phyloP scores from a whole-genome alignment of 1,140 invertebrate genomes.

The Macrostomum lignano region DNA sequence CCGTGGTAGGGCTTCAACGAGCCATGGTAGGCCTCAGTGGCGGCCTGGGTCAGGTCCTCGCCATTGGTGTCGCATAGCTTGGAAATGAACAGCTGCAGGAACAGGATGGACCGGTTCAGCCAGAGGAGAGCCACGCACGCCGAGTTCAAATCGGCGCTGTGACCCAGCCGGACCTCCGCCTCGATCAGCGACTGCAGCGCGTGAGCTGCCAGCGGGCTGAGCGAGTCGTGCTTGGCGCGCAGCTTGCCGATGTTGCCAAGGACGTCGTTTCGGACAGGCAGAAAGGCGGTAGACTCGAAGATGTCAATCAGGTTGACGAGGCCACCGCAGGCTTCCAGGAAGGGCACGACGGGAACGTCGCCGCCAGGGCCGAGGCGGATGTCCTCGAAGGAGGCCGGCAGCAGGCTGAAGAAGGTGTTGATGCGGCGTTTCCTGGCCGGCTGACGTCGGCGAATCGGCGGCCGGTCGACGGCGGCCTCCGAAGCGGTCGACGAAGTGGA shows the following conservation, averaged over 20 bases:
- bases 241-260: not conserved
- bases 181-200: slow-evolving; percentile 21
- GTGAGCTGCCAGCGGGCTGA: slow-evolving; percentile 12
- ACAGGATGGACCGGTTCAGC: slow-evolving; percentile 12
- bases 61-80: slow-evolving; percentile 7
- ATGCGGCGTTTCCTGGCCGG: too few relatives aligned
- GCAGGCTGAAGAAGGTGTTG: too few relatives aligned
- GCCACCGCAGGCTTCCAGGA: slow-evolving; percentile 9
- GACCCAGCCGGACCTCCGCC: slow-evolving; percentile 13
- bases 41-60: slow-evolving; percentile 13
- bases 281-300: slow-evolving; percentile 8
- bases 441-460: too few relatives aligned
- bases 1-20: slow-evolving; percentile 23
- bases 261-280: not conserved
- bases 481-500: too few relatives aligned
- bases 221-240: slow-evolving; percentile 19
- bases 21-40: slow-evolving; percentile 14
- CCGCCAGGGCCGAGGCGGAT: slow-evolving; percentile 1
- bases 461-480: too few relatives aligned
- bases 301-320: slow-evolving; percentile 4
- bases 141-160: slow-evolving; percentile 15
- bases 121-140: slow-evolving; percentile 22
- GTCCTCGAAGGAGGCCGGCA: slow-evolving; percentile 8
- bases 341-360: slow-evolving; percentile 8
- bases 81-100: not conserved